These are phyloP conservation scores for Electrophaes corylata DNA, from an alignment of 2,888 invertebrate genomes.

Conservation along the genomic window DNA sequence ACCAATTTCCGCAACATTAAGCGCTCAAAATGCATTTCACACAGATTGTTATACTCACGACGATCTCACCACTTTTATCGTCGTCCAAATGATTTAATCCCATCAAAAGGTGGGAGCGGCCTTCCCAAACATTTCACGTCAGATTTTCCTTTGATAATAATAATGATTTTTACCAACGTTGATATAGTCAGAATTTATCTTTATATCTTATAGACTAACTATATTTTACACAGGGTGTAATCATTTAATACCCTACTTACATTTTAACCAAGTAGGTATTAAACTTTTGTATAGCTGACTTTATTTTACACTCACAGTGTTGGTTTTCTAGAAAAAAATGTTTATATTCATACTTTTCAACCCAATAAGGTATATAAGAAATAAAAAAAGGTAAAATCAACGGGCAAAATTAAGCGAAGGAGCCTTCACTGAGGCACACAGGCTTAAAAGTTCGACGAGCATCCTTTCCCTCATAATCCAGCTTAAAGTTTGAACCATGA, in stretches of 20 bases:
- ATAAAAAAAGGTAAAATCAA: neutral
- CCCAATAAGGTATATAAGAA: neutral
- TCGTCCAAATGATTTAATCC: slow-evolving; percentile 52
- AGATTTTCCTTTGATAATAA: neutral
- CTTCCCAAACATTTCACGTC: neutral
- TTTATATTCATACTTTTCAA: no score
- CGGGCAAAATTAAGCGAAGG: slow-evolving; percentile 31
- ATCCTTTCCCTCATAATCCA: slow-evolving; percentile 61
- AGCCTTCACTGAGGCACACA: slow-evolving; percentile 47
- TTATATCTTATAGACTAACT: no score
- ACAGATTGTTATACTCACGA: slow-evolving; percentile 68
- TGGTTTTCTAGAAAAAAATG: no score
- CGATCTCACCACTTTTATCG: slow-evolving; percentile 62
- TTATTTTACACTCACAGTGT: no score
- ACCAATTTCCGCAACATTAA: slow-evolving; percentile 76
- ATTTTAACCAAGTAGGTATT: no score
- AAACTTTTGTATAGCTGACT: no score
- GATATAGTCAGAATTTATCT: no score
- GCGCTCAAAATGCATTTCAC: slow-evolving; percentile 75
- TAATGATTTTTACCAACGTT: no score
- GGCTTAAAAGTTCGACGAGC: slow-evolving; percentile 41
- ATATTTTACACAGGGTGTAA: no score
- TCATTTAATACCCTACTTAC: no score
- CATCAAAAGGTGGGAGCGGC: slow-evolving; percentile 21
- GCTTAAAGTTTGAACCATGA: slow-evolving; percentile 77